Conservation (phyloP, 2,797 vertebrate species). For the Brachyrhaphis roseni region DNA sequence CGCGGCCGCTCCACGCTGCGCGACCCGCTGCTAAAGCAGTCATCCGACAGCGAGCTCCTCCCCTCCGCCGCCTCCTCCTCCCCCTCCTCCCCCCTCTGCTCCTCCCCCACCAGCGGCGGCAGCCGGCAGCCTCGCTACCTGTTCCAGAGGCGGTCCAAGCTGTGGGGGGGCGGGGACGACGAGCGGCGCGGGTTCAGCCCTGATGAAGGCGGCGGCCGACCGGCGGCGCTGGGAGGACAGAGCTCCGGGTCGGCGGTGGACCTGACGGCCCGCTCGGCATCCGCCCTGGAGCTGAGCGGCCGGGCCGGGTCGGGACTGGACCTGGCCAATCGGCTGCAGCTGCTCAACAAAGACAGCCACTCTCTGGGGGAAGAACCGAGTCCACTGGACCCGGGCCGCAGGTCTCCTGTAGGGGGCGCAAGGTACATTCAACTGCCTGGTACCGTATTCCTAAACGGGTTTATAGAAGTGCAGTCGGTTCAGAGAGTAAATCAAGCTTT, state of each 20-base stretch:
- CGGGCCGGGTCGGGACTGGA: constrained; percentile 74
- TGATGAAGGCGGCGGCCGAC: constrained; percentile 86
- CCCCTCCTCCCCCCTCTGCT: constrained; percentile 85
- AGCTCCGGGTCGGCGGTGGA: constrained; percentile 66
- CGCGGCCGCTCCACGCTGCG: constrained; percentile 86
- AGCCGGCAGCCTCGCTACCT: constrained; percentile 89
- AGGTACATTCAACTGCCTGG: constrained; percentile 80
- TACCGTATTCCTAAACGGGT: not conserved
- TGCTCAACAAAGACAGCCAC: constrained; percentile 96
- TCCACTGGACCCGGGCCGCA: constrained; percentile 91
- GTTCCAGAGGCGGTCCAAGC: constrained; percentile 98
- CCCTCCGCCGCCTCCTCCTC: constrained; percentile 81
- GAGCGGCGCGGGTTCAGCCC: constrained; percentile 61
- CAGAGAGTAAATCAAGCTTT: not conserved
- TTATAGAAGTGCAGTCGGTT: not conserved
- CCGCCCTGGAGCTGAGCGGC: constrained; percentile 81
- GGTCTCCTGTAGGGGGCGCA: constrained; percentile 94
- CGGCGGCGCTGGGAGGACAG: constrained; percentile 89
- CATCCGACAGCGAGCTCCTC: constrained; percentile 98
- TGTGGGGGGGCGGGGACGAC: constrained; percentile 95
- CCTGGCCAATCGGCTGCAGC: constrained; percentile 92
- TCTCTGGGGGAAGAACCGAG: constrained; percentile 96
- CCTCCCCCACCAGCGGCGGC: constrained; percentile 83
- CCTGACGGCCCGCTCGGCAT: constrained; percentile 74
- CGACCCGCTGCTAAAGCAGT: constrained; percentile 98